Evolutionary conservation across 1,140 invertebrate species (phyloP), one percentile per base, ranked within the genome.

Genomic region (Pentalonia nigronervosa): DNA sequence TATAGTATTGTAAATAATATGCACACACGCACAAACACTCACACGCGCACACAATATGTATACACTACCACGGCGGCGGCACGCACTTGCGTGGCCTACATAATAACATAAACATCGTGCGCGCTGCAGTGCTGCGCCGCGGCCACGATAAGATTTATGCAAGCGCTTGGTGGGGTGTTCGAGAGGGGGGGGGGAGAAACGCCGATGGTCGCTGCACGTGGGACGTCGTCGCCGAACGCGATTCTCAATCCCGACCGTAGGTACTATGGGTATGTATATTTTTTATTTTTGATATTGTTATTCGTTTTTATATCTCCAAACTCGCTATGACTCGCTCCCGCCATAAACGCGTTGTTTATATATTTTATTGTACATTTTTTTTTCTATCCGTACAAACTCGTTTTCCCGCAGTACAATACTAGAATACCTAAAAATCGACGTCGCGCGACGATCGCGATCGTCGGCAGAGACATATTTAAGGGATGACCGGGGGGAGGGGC

Each of bases 51-150:
- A 36, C 34, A 36, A 41, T 41, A 3, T 45, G 23, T 83, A 11
- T 83, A 87, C 45, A 47, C 84, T 17, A 36, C 36, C 14, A 2
- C 30, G 84, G 47, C 86, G 86, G 47, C 86, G 47, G 47, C 47
- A 88, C 86, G 48, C 45, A 88, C 86, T 34, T 41, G 86, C 45
- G 50, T 89, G 88, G 88, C 88, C 88, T 89, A 89, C 88, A 89
- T 89, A 84, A 87, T 47, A 23, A 34, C 34, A 48, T 87, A 86
- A 76, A 30, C 45, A 88, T 36, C n/a, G 48, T 53, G 83, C 41
- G 48, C 60, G 6, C 60, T 67, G 60, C 60, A 67, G 60, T 67
- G 60, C 30, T n/a, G 30, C 30, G 60, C 30, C 14, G 50, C 48
- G 50, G 34, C 48, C 21, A 48, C 84, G 45, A 84, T 36, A 41